Percentiles rank a stretch among this genome's conserved stretches.
Conservation (phyloP, 2,113 vertebrate genomes). For the Danionella cerebrum region DNA sequence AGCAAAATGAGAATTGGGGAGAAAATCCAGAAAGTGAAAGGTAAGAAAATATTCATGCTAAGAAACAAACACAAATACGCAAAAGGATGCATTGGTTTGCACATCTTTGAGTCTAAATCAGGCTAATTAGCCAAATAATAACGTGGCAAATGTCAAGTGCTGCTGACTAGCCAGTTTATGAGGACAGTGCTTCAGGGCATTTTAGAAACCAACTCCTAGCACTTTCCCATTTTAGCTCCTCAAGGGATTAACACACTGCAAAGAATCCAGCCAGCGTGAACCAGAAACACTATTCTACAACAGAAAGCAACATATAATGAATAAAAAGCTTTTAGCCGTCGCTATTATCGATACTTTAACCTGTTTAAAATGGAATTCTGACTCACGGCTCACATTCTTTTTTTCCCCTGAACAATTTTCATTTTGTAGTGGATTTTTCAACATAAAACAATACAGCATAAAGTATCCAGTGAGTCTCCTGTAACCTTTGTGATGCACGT, state of each 20-base stretch:
- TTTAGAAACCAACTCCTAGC: conserved; percentile 20
- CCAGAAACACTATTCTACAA: background rate
- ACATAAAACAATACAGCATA: too few species aligned
- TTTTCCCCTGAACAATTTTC: too few species aligned
- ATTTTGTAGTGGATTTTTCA: too few species aligned
- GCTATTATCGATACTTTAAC: too few species aligned
- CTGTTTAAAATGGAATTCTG: too few species aligned
- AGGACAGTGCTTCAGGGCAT: conserved; percentile 31
- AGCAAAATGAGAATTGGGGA: background rate
- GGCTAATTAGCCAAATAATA: conserved; percentile 62
- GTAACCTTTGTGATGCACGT: too few species aligned
- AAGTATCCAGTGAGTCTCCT: too few species aligned
- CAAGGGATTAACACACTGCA: background rate
- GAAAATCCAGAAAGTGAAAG: background rate
- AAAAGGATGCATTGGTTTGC: conserved; percentile 10
- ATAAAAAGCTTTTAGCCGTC: too few species aligned
- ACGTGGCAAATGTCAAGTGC: conserved; percentile 63
- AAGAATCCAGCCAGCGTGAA: background rate
- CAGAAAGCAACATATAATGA: background rate
- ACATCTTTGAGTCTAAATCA: conserved; percentile 40
- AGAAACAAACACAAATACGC: conserved; percentile 11
- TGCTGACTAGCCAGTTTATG: conserved; percentile 40
- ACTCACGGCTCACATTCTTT: too few species aligned
- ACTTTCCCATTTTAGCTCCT: background rate
- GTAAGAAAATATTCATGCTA: background rate